Base-by-base conservation (phyloP, 35 echinoderm and acorn worm species). In the Heliocidaris erythrogramma region DNA sequence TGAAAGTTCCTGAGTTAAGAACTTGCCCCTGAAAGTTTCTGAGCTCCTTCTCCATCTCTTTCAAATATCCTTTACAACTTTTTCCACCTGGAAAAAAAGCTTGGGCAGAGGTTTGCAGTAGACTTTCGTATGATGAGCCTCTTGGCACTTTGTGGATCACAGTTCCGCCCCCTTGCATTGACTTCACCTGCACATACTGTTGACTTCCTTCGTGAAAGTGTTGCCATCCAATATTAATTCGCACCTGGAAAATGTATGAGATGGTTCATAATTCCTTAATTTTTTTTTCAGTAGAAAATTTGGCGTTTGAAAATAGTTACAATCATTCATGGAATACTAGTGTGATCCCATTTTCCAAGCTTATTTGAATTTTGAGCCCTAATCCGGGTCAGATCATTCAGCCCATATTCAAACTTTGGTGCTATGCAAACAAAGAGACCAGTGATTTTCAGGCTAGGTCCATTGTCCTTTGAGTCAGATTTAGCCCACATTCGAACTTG, bases 201-300 rank as follows among this genome's bases (percentile, higher is more conserved):
- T 88, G 13, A 30, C 30, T 88, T 24, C 86, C 86, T 13, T 13
- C 31, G n/a, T 88, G 30, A 88, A 88, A 88, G 86, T 88, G 86
- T 88, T 30, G 13, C 86, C 86, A 88, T 88, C 86, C 30, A 88
- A 88, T 88, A 30, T 88, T 88, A 31, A 88, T 31, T 88, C 30
- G 8, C 86, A 88, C 86, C 86, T 88, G 86, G n/a, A 88, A 88
- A 88, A 32, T 88, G 86, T 88, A 88, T 88, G 86, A 88, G 86
- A 88, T 31, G 86, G 86, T 24, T 88, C 86, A 88, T 88, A 24
- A 88, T 88, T 88, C 86, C 86, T 48, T 88, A 24, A 88, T 88
- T n/a, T n/a, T n/a, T 88, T 88, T 30, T 88, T 88, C 86, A 88
- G 86, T 88, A 88, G 86, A 30, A 88, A 11, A 31, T 88, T 88